Base-by-base conservation (phyloP, 1,140 invertebrate genomes). In the Drosophila virilis region DNA sequence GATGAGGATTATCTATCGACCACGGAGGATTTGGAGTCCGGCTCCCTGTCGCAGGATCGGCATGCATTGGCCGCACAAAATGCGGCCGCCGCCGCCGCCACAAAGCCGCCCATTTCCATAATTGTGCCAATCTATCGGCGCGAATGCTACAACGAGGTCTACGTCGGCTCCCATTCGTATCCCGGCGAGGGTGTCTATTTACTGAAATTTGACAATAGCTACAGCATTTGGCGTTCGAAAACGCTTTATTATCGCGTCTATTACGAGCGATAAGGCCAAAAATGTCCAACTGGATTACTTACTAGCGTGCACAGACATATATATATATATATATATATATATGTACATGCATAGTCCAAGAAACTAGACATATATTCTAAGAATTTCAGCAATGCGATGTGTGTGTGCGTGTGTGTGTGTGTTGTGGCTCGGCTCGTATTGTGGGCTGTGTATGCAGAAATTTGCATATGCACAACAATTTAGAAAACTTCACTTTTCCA, bases 171-270 rank as follows among this genome's bases (percentile, higher is more conserved):
- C 78, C 99, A 99, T 93, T 94, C 95, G 28, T 99, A 99, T 93
- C 99, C 99, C 5, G 98, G 97, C 15, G 96, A 97, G 93, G 99
- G 99, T 40, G 97, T 99, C 40, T 99, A 99, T 93, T 93, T 99
- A 91, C 94, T 99, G 8, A 99, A 99, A 94, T 99, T 99, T 93
- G 99, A 99, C 93, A 99, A 99, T 93, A 98, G 98, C 0, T 99
- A 99, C 93, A 99, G 98, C 45, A 93, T 99, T 61, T 99, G 98
- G 98, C 95, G 99, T 82, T 99, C 98, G 78, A 99, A 99, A 95
- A 99, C 98, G 9, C 94, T 99, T 32, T 99, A 99, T 92, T 99
- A 99, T 93, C 95, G 98, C 93, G 98, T 99, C 45, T 99, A 99
- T 92, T 99, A 99, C 89, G 99, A 98, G 55, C 95, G 95, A 74